Evolutionary conservation across 1,140 invertebrate species (phyloP), one percentile per base, ranked within the genome.

Genomic region (Akabosia matsudoensis): DNA sequence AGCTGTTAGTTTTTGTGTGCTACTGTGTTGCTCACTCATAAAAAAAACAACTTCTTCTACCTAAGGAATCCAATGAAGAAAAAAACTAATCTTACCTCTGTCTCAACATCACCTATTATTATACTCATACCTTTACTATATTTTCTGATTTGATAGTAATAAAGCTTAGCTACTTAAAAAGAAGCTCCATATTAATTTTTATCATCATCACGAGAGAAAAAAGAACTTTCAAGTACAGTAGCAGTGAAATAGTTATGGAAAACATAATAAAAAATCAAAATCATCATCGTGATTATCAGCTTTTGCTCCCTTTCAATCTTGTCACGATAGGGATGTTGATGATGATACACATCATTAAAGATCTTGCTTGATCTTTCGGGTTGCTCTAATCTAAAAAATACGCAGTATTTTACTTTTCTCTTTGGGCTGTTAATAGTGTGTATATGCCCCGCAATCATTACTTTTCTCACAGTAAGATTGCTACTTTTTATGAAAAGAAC

Each of bases 191-290:
- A 61, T 24, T 22, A n/a, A n/a, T n/a, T n/a, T 16, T 61, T 28
- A 67, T 67, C 7, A 67, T 67, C 24, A 67, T 30, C 24, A 22
- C 61, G 61, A 67, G 7, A 7, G 18, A n/a, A n/a, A n/a, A n/a
- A n/a, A 45, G 18, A 45, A 45, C 18, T 45, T 7, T 45, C 7
- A 45, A 67, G 61, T 31, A 4, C 61, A 67, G 61, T 67, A 67
- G 61, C 61, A 67, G 61, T 67, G 61, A 67, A 67, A 67, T 7
- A 67, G 61, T 67, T 67, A 67, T 16, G 7, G 18, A 67, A 67
- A 67, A 67, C 61, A 67, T 67, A 24, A 67, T 67, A 67, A 67
- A 45, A n/a, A 67, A 67, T 67, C 61, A 67, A 67, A 45, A 67
- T 67, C 61, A 45, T 45, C 37, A 10, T 45, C 7, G 18, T 45